These are phyloP conservation scores for Venturia canescens DNA, from an alignment of 1,140 invertebrate species.

Conservation along the genomic window DNA sequence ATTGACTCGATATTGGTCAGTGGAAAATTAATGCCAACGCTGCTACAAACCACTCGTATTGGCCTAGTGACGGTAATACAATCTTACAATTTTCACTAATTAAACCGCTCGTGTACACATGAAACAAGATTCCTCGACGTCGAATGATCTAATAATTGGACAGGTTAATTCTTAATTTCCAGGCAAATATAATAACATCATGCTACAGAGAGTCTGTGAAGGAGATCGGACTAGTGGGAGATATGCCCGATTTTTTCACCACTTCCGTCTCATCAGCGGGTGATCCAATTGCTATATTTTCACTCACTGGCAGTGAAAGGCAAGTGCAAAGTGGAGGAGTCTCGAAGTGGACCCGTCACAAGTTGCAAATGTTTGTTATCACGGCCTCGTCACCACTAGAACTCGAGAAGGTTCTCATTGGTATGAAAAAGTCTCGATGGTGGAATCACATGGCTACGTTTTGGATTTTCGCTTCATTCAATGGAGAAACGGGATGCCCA, in stretches of 20 bases:
- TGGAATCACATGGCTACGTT: too few relatives aligned
- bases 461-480: neutral
- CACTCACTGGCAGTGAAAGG: neutral
- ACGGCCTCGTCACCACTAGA: neutral
- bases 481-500: neutral
- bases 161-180: too few relatives aligned
- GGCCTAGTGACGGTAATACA: too few relatives aligned
- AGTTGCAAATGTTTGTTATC: conserved; percentile 8
- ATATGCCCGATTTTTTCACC: neutral
- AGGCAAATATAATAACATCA: neutral
- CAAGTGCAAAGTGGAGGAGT: neutral
- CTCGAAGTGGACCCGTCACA: neutral
- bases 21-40: too few relatives aligned
- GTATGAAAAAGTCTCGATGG: conserved; percentile 9
- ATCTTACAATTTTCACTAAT: too few relatives aligned
- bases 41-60: too few relatives aligned
- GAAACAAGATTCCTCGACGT: too few relatives aligned
- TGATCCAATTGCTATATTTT: neutral
- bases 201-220: neutral
- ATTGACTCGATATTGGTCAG: too few relatives aligned
- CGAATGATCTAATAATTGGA: too few relatives aligned
- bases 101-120: too few relatives aligned
- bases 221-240: neutral
- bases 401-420: neutral
- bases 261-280: neutral